Conservation (phyloP, 2,113 vertebrate species). For the Beaufortia kweichowensis region DNA sequence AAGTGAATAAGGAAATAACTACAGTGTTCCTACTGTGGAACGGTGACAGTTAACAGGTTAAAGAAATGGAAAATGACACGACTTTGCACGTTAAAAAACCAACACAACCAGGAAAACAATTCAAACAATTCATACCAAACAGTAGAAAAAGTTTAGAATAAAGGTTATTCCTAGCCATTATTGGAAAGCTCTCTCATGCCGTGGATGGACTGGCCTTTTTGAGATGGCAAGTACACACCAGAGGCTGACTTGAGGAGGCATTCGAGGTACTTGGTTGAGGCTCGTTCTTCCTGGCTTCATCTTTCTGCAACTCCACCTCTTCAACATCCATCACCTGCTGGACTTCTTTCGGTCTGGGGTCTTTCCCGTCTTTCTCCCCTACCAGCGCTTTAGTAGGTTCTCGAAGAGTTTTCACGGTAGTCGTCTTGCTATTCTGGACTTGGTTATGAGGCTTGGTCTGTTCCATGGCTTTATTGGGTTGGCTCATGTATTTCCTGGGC, state of each 20-base stretch:
- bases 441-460: slow-evolving; percentile 68
- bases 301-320: slow-evolving; percentile 66
- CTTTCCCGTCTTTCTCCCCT: slow-evolving; percentile 70
- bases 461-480: slow-evolving; percentile 65
- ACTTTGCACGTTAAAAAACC: not conserved
- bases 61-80: not conserved
- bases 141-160: not conserved
- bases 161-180: not conserved
- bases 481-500: slow-evolving; percentile 77
- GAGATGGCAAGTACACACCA: slow-evolving; percentile 74
- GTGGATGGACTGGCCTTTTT: slow-evolving; percentile 62
- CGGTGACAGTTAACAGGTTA: too few species aligned
- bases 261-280: slow-evolving; percentile 56
- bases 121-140: not conserved
- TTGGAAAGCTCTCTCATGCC: slow-evolving; percentile 25
- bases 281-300: slow-evolving; percentile 65
- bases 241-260: slow-evolving; percentile 59
- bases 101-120: not conserved
- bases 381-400: slow-evolving; percentile 70
- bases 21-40: too few species aligned
- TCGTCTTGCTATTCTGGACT: slow-evolving; percentile 62
- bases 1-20: too few species aligned
- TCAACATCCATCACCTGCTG: slow-evolving; percentile 63
- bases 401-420: slow-evolving; percentile 80
- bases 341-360: slow-evolving; percentile 62